Base-by-base conservation (phyloP, 2,888 invertebrate genomes). In the Tetranychus truncatus region DNA sequence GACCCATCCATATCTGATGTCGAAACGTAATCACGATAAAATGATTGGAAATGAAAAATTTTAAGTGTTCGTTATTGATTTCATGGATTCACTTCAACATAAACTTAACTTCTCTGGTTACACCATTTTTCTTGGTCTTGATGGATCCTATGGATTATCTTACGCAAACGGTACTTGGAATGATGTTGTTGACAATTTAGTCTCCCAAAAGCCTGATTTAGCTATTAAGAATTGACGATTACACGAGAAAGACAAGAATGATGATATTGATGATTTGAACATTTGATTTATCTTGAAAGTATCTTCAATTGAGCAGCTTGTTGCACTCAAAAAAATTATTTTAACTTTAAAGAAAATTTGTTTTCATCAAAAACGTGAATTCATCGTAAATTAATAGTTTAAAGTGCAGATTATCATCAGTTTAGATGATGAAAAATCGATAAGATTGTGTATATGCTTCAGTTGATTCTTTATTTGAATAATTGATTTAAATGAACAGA, bases 51-150 rank as follows among this genome's bases (percentile, higher is more conserved):
- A 91, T 81, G 90, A 91, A 78, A 87, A 88, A 73, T 91, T 88
- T 81, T 89, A 92, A 81, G 95, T 95, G 74, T 95, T 92, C 82
- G 93, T 92, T 84, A 92, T 94, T 81, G 95, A 95, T 82, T 85
- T 95, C 66, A 89, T 91, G 3, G 90, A 92, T 80, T 85, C 90
- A 77, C 21, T 69, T 20, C 69, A 69, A 20, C 21, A 7, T 20
- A 18, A 69, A 69, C 11, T 20, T 9, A 20, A 24, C 24, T 24
- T 69, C 5, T 69, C 69, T 24, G 20, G 21, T 69, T 69, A 69
- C 21, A 24, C 24, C 9, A 69, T 69, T 69, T 20, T 69, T 20
- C 20, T 69, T 20, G 69, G 69, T 24, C 20, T 0, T 24, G 69
- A 69, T 69, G 69, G 21, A 24, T 20, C 24, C 24, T 24, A 20